Base-by-base conservation (phyloP, 2,797 vertebrate genomes). In the Myoxocephalus aenaeus region DNA sequence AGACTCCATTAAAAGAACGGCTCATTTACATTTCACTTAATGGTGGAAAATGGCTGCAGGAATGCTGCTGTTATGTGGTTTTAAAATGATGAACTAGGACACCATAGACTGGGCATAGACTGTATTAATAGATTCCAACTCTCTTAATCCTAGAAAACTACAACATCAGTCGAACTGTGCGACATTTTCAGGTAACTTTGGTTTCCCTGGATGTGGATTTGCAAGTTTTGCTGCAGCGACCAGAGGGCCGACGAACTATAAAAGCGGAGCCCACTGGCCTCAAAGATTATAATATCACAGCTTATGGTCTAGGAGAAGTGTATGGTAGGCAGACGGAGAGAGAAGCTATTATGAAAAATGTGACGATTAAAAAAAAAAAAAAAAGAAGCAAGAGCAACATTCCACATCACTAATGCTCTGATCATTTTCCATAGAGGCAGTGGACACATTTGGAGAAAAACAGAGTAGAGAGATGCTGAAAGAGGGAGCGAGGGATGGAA, bases 21-120 rank as follows among this genome's bases (percentile, higher is more conserved):
- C 70, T 84, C 84, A 86, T 89, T 92, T 88, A 84, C 78, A 80
- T 87, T 77, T 85, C 36, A 40, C 69, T 82, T 85, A 80, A 85
- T 85, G 81, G 75, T 86, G 89, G 92, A 90, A 92, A 92, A 91
- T 70, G 69, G 54, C 53, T 74, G 62, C 13, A 83, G 73, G 82
- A 90, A 84, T 63, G 25, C 50, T 54, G 58, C 82, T 84, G 64
- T 78, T 67, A 66, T 64, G 80, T 74, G 70, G 68, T 79, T 87
- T 90, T 67, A 56, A 79, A 71, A 81, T 25, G 46, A 57, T 56
- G 42, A 80, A 69, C 22, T 48, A 64, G 64, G 77, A 76, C 46
- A 82, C 25, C 18, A 57, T 58, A 77, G 70, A 82, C 75, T 70
- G 73, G 50, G 53, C 75, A 53, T 17, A 69, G 40, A 76, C 70